phyloP scores from a whole-genome alignment of 1,140 invertebrate species.

The Aphidius ervi region DNA sequence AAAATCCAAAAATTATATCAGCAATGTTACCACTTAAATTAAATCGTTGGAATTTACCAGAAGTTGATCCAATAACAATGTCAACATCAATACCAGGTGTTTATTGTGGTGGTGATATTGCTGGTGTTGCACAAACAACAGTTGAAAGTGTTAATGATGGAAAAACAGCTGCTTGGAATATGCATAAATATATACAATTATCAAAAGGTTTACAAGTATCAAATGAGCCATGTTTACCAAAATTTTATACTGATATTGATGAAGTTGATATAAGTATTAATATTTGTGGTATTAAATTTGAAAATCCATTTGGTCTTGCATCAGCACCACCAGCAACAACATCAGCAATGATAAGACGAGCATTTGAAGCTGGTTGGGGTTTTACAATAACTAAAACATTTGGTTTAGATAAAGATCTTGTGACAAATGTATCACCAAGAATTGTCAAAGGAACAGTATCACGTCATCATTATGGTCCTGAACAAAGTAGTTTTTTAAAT shows the following conservation, averaged over 20 bases:
- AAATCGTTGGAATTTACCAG: slow-evolving; percentile 72
- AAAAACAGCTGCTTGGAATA: slow-evolving; percentile 94
- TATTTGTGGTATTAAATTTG: slow-evolving; percentile 89
- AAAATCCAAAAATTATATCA: slow-evolving; percentile 61
- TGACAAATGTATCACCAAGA: slow-evolving; percentile 95
- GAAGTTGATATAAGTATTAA: slow-evolving; percentile 88
- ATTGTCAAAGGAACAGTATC: slow-evolving; percentile 92
- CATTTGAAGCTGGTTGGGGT: slow-evolving; percentile 94
- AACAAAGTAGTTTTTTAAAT: slow-evolving; percentile 92
- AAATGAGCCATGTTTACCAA: slow-evolving; percentile 72
- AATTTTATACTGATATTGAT: slow-evolving; percentile 92
- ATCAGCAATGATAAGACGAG: slow-evolving; percentile 89
- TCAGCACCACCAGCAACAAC: slow-evolving; percentile 94
- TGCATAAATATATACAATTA: slow-evolving; percentile 84
- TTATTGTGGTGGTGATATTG: slow-evolving; percentile 92
- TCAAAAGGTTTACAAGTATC: slow-evolving; percentile 60
- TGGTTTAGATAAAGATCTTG: slow-evolving; percentile 89
- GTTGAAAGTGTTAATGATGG: slow-evolving; percentile 98
- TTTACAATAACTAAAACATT: slow-evolving; percentile 98
- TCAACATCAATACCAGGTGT: slow-evolving; percentile 72
- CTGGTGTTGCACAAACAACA: slow-evolving; percentile 91
- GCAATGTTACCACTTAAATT: slow-evolving; percentile 79
- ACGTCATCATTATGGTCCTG: slow-evolving; percentile 87
- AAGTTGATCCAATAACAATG: slow-evolving; percentile 75
- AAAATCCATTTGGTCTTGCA: slow-evolving; percentile 95